Evolutionary conservation across 1,140 invertebrate genomes (phyloP).

Genomic region (Tetragnatha versicolor): DNA sequence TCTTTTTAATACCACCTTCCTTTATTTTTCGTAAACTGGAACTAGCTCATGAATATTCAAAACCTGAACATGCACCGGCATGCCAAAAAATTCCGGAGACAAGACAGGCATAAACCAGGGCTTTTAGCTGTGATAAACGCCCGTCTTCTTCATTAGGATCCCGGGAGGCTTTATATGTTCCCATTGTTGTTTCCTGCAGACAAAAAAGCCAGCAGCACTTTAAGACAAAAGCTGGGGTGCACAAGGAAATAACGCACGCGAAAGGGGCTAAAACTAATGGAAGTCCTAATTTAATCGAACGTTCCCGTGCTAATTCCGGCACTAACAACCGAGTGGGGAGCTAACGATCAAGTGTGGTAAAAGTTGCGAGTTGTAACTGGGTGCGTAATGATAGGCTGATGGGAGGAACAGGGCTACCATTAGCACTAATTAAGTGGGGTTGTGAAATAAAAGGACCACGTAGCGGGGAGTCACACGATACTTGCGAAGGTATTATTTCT

Average conservation of each 20-base stretch:
- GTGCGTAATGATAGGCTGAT: constrained; percentile 45
- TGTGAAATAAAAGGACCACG: constrained; percentile 22
- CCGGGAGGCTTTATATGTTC: neutral
- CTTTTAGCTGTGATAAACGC: constrained; percentile 32
- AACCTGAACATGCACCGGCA: neutral
- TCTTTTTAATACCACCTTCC: constrained; percentile 22
- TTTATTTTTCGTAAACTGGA: constrained; percentile 16
- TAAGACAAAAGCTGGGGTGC: neutral
- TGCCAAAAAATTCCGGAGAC: constrained; percentile 6
- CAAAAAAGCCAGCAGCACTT: constrained; percentile 17
- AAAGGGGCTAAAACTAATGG: constrained; percentile 35
- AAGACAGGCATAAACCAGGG: constrained; percentile 17
- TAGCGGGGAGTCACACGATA: constrained; percentile 29
- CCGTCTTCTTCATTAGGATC: constrained; percentile 7
- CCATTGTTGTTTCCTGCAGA: neutral
- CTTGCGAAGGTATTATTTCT: constrained; percentile 38
- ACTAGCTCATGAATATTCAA: constrained; percentile 41
- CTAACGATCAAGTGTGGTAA: constrained; percentile 16
- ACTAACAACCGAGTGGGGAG: constrained; percentile 22
- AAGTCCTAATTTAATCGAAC: constrained; percentile 49
- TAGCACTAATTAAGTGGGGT: constrained; percentile 48
- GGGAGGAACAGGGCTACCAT: constrained; percentile 22
- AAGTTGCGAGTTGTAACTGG: constrained; percentile 32
- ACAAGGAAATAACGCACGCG: neutral
- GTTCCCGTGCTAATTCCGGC: constrained; percentile 45